Conservation (phyloP, 92 coral and sea anemone genomes). For the Hydrozoanthus gracilis region DNA sequence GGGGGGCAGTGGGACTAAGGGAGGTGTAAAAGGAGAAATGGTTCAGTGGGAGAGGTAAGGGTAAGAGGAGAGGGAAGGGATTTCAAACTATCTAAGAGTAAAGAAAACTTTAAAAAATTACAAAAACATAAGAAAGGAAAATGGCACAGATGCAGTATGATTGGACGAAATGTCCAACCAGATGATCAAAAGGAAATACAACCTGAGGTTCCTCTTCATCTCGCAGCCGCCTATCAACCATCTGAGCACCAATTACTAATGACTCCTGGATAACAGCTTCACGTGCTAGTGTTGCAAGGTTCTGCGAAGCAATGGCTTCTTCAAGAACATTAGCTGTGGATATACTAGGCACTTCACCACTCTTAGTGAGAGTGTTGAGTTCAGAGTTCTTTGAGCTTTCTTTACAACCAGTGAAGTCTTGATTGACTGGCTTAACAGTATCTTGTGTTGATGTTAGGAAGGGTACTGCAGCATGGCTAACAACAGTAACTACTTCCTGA, state of each 20-base stretch:
- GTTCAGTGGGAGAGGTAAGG: no score
- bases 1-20: no score
- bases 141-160: no score
- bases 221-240: slow-evolving; percentile 27
- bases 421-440: not conserved
- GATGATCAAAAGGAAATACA: not conserved
- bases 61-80: no score
- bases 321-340: slow-evolving; percentile 35
- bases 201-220: slow-evolving; percentile 33
- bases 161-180: no score
- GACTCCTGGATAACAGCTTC: slow-evolving; percentile 49
- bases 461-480: slow-evolving; percentile 25
- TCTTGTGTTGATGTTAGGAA: slow-evolving; percentile 9
- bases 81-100: no score
- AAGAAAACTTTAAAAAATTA: no score
- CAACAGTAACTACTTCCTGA: slow-evolving; percentile 27
- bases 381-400: not conserved
- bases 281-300: slow-evolving; percentile 45
- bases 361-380: slow-evolving; percentile 1
- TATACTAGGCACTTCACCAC: not conserved
- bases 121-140: no score
- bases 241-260: slow-evolving; percentile 44
- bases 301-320: slow-evolving; percentile 42
- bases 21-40: no score
- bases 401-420: not conserved